Evolutionary conservation across 2,113 vertebrate species (phyloP), one percentile per base, ranked within the genome.

Genomic region (Festucalex cinctus): DNA sequence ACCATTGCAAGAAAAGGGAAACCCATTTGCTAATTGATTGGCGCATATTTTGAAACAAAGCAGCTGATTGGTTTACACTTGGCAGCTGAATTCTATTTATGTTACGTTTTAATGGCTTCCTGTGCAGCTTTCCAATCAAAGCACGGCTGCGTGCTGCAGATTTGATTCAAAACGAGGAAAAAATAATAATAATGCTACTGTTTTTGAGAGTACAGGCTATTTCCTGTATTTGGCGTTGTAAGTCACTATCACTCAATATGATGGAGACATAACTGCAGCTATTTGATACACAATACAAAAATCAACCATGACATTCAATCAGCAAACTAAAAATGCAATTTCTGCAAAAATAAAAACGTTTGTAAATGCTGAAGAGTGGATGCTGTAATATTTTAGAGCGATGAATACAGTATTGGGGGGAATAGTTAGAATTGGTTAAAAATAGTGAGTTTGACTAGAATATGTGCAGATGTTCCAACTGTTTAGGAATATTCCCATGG

Each of bases 21-120:
- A 80, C 69, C 78, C n/a, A 85, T 80, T 78, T 75, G 61, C 83
- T 91, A 90, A 92, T 89, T 88, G 81, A 89, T 91, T 84, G 78
- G 68, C 73, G 82, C 80, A 73, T 73, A 80, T 80, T 85, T 84
- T 70, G 75, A 85, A 87, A 86, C 80, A 80, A 82, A 65, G 80
- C 71, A 72, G 76, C 85, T 86, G 90, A 89, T 87, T 91, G 86
- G 87, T 91, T 91, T 88, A 88, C 83, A 83, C 64, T 64, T 71
- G 73, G 54, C 54, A 66, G 78, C 73, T 89, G 90, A 91, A 92
- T 91, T 71, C 78, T 91, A 85, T 91, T 92, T 92, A 89, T 80
- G 82, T 91, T 88, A 66, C 24, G 74, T 85, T 84, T 79, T 75
- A 85, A 83, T 66, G 16, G 83, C 79, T 91, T 91, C 90, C 80